phyloP scores from a whole-genome alignment of 2,797 vertebrate genomes.

The Danio kyathit region DNA sequence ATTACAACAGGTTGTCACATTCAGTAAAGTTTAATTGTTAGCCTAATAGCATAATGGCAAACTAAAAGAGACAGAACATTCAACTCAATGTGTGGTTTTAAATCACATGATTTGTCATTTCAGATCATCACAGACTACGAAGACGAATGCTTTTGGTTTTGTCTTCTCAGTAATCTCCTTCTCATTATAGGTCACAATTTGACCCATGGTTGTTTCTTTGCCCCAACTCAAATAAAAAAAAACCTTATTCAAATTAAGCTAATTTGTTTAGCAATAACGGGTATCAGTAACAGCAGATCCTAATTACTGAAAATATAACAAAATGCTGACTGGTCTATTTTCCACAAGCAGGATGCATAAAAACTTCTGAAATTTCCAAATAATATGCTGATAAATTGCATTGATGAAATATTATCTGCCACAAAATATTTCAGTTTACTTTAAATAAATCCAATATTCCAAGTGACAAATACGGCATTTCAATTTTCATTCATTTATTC shows the following conservation, averaged over 20 bases:
- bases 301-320: background rate
- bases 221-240: background rate
- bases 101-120: background rate
- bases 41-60: background rate
- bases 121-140: background rate
- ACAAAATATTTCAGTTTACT: constrained; percentile 10
- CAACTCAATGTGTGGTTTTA: background rate
- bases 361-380: background rate
- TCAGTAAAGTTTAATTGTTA: background rate
- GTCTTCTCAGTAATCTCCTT: background rate
- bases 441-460: background rate
- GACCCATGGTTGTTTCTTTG: background rate
- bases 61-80: background rate
- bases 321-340: background rate
- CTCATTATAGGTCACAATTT: background rate
- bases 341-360: background rate
- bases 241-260: constrained; percentile 28
- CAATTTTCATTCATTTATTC: too few relatives aligned
- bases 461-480: background rate
- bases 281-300: constrained; percentile 13
- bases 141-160: background rate
- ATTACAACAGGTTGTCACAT: constrained; percentile 1
- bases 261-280: constrained; percentile 18
- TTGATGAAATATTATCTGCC: background rate
- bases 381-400: background rate